A percentile compares a stretch with the other conserved stretches of the same genome.
These are phyloP conservation scores for Urocynchramus pylzowi DNA, from an alignment of 2,113 vertebrate species.

Conservation along the genomic window DNA sequence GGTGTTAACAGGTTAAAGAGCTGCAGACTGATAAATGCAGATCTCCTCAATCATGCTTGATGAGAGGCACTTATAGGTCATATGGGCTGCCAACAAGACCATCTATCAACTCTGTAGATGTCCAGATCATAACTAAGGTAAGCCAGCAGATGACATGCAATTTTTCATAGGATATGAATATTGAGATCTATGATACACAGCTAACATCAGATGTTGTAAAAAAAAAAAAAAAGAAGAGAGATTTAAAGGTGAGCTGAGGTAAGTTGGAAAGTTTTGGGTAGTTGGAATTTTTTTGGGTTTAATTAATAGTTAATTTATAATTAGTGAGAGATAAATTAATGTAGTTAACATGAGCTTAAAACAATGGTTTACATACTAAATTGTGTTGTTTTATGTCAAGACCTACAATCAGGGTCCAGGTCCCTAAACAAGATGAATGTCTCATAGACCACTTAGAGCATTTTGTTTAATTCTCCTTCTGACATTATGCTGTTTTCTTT, in stretches of 20 bases:
- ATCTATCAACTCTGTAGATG: neutral
- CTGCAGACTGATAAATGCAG: slow-evolving; percentile 23
- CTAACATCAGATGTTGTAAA: neutral
- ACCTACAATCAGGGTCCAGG: neutral
- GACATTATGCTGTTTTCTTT: neutral
- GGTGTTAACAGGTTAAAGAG: slow-evolving; percentile 34
- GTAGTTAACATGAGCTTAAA: neutral
- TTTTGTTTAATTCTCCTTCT: neutral
- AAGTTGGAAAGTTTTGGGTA: neutral
- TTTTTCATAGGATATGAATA: slow-evolving; percentile 36
- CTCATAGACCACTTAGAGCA: neutral
- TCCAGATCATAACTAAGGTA: neutral
- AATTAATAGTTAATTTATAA: neutral
- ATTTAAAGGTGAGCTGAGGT: neutral
- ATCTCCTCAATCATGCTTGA: neutral
- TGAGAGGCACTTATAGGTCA: neutral
- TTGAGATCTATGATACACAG: neutral
- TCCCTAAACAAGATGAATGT: neutral
- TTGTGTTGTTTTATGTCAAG: neutral
- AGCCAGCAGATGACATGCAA: neutral
- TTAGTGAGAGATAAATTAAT: neutral
- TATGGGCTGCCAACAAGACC: neutral
- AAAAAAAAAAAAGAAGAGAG: neutral
- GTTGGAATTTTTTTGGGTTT: neutral
- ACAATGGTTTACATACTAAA: neutral